phyloP scores from a whole-genome alignment of 2,113 vertebrate species.

The Pteronura brasiliensis region DNA sequence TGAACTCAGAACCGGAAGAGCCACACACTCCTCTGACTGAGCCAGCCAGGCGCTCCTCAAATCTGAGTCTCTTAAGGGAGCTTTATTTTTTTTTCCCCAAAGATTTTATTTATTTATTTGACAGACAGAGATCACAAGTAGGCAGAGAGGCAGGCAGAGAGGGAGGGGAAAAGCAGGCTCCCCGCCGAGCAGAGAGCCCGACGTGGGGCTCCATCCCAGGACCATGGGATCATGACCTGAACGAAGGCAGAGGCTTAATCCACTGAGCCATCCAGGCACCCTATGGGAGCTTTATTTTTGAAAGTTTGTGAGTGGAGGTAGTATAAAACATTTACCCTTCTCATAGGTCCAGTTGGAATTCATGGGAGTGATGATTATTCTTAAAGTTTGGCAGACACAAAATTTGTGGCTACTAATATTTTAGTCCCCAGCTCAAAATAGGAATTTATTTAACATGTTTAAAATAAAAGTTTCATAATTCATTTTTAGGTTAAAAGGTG shows the following conservation, averaged over 20 bases:
- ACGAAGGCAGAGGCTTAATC: too few relatives aligned
- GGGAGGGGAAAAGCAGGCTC: too few relatives aligned
- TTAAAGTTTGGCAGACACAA: background rate
- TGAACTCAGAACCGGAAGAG: background rate
- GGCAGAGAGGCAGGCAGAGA: too few relatives aligned
- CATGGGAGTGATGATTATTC: background rate
- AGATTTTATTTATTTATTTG: too few relatives aligned
- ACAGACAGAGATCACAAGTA: too few relatives aligned
- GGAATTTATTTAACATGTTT: background rate
- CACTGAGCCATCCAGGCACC: background rate
- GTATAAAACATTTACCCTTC: constrained; percentile 5
- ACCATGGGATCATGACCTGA: too few relatives aligned
- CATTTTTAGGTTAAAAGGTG: background rate
- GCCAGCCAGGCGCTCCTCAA: background rate
- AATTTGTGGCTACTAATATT: constrained; percentile 1
- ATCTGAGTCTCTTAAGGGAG: background rate
- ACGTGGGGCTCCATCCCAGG: too few relatives aligned
- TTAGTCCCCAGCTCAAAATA: background rate
- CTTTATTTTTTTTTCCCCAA: background rate
- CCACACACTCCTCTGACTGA: background rate
- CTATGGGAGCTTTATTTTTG: background rate
- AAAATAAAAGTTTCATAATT: constrained; percentile 11
- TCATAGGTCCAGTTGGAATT: background rate
- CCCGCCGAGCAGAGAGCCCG: too few relatives aligned
- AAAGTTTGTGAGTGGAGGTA: background rate